phyloP scores from a whole-genome alignment of 2,113 vertebrate genomes.

The Engraulis encrasicolus region DNA sequence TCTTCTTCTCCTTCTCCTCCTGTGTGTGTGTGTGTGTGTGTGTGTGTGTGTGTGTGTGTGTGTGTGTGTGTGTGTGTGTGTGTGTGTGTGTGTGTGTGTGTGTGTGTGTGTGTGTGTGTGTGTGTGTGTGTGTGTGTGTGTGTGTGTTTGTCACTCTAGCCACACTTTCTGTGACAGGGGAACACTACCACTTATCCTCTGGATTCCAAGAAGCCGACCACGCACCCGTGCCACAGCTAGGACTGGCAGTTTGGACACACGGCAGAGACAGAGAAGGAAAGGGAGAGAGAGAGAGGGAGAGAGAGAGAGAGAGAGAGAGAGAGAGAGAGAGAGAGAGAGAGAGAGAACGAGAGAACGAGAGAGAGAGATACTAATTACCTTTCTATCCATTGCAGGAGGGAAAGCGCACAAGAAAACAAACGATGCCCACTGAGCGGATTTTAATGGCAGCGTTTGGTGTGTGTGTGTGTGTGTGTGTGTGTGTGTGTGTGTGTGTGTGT shows the following conservation, averaged over 20 bases:
- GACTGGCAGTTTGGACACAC: not conserved
- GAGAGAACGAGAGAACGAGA: too few relatives aligned
- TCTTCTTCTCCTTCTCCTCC: too few relatives aligned
- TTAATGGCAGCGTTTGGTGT: not conserved
- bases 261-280: not conserved
- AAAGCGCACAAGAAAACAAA: not conserved
- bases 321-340: not conserved
- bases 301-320: not conserved
- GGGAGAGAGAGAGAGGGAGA: not conserved
- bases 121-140: not conserved
- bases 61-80: not conserved
- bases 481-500: not conserved
- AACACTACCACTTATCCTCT: not conserved
- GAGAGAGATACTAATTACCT: too few relatives aligned
- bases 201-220: not conserved
- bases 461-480: not conserved
- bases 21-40: not conserved
- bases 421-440: not conserved
- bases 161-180: not conserved
- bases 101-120: not conserved
- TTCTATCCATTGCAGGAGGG: not conserved
- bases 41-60: not conserved
- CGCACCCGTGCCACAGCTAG: not conserved
- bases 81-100: not conserved
- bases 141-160: not conserved